phyloP scores from a whole-genome alignment of 2,797 vertebrate species.

The Trachops cirrhosus region DNA sequence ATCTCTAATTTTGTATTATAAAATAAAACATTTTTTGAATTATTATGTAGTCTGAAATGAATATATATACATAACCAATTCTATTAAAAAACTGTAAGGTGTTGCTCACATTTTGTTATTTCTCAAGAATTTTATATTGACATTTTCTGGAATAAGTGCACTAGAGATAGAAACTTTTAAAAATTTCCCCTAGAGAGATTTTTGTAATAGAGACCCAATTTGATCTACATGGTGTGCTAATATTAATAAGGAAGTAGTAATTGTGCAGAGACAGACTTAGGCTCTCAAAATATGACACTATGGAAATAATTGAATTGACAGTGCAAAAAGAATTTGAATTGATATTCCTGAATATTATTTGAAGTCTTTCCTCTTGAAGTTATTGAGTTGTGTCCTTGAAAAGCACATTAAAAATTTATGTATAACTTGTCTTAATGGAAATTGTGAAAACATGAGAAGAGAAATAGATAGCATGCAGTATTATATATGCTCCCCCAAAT shows the following conservation, averaged over 20 bases:
- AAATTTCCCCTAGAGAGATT: neutral
- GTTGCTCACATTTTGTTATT: neutral
- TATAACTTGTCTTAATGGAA: slow-evolving; percentile 32
- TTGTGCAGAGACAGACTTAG: neutral
- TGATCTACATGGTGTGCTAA: neutral
- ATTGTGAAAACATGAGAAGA: slow-evolving; percentile 14
- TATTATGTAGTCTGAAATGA: neutral
- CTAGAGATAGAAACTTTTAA: neutral
- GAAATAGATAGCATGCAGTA: neutral
- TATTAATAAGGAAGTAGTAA: slow-evolving; percentile 6
- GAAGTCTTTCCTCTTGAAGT: slow-evolving; percentile 37
- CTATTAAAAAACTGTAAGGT: neutral
- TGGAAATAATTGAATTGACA: slow-evolving; percentile 33
- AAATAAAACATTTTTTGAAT: neutral
- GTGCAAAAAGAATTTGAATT: slow-evolving; percentile 31
- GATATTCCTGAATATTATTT: slow-evolving; percentile 38
- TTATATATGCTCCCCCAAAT: neutral
- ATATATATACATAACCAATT: neutral
- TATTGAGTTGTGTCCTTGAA: slow-evolving; percentile 7
- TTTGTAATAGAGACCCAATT: neutral
- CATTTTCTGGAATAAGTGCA: neutral
- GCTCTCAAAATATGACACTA: slow-evolving; percentile 25
- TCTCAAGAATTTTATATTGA: slow-evolving; percentile 4
- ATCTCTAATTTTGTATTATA: neutral
- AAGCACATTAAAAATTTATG: slow-evolving; percentile 2